These are phyloP conservation scores for Elachura formosa DNA, from an alignment of 2,113 vertebrate genomes.

Conservation along the genomic window DNA sequence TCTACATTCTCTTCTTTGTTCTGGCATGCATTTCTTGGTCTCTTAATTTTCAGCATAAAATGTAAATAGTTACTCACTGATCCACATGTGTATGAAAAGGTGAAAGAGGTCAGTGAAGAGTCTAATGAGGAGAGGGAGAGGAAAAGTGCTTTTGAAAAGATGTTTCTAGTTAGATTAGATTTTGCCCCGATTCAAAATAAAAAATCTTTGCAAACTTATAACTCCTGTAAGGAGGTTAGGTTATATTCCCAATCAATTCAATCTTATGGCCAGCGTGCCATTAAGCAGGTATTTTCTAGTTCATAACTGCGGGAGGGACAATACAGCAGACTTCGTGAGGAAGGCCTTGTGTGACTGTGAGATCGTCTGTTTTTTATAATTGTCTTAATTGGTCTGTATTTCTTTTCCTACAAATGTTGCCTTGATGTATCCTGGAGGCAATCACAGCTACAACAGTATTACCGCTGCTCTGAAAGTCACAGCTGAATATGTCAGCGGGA, in stretches of 20 bases:
- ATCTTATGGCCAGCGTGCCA: background rate
- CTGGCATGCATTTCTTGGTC: background rate
- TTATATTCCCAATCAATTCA: background rate
- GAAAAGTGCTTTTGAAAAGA: background rate
- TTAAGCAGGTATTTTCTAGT: background rate
- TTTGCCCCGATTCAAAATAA: background rate
- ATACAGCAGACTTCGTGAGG: background rate
- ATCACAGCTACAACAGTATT: background rate
- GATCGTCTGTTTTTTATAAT: background rate
- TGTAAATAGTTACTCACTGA: background rate
- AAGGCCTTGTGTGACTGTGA: background rate
- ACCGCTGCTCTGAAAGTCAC: background rate
- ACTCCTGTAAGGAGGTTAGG: background rate
- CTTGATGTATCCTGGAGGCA: background rate
- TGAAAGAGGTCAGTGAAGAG: background rate
- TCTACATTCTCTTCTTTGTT: slow-evolving; percentile 2
- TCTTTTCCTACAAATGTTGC: slow-evolving; percentile 1
- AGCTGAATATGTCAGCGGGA: slow-evolving; percentile 23
- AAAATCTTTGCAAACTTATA: background rate
- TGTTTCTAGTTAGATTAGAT: background rate
- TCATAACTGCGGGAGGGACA: background rate
- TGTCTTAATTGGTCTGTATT: background rate
- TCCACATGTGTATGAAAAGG: background rate
- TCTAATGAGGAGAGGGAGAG: background rate
- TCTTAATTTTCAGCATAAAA: slow-evolving; percentile 9